phyloP scores from a whole-genome alignment of 2,113 vertebrate species.

The Stigmatopora nigra region DNA sequence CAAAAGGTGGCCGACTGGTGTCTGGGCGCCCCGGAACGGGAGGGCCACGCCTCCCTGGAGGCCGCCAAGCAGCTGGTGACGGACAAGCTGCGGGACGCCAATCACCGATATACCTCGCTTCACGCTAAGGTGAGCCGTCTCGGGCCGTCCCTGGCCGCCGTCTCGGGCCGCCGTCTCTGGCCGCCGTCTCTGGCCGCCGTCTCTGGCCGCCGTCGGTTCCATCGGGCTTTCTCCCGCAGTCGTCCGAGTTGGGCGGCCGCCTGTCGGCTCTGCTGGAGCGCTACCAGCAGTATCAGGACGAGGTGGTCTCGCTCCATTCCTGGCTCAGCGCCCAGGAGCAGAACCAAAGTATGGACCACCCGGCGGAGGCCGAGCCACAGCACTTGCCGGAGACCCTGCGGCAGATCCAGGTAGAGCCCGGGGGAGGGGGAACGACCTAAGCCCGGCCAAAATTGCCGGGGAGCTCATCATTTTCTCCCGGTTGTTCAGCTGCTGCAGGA shows the following conservation, averaged over 20 bases:
- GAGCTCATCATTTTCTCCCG: neutral
- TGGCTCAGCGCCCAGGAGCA: conserved; percentile 83
- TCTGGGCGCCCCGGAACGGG: conserved; percentile 62
- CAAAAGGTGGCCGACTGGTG: conserved; percentile 86
- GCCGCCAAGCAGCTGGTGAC: conserved; percentile 72
- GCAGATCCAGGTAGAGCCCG: conserved; percentile 75
- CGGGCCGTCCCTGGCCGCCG: no score
- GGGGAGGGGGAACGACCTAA: no score
- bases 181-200: no score
- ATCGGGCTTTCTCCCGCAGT: conserved; percentile 67
- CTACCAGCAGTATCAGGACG: conserved; percentile 89
- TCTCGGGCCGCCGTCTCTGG: no score
- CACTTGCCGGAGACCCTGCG: conserved; percentile 77
- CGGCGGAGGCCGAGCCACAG: conserved; percentile 75
- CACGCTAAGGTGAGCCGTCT: conserved; percentile 81
- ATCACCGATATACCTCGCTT: conserved; percentile 77
- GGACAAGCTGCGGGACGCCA: conserved; percentile 79
- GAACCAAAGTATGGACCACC: conserved; percentile 63
- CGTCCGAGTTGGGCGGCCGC: conserved; percentile 77
- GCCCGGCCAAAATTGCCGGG: no score
- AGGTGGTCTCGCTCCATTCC: conserved; percentile 71
- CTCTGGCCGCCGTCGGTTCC: no score
- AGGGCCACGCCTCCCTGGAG: conserved; percentile 46
- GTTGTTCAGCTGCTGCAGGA: conserved; percentile 79
- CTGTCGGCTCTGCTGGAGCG: conserved; percentile 77